These are phyloP conservation scores for Phylloscopus whistleri DNA, from an alignment of 2,113 vertebrate species.

Conservation along the genomic window DNA sequence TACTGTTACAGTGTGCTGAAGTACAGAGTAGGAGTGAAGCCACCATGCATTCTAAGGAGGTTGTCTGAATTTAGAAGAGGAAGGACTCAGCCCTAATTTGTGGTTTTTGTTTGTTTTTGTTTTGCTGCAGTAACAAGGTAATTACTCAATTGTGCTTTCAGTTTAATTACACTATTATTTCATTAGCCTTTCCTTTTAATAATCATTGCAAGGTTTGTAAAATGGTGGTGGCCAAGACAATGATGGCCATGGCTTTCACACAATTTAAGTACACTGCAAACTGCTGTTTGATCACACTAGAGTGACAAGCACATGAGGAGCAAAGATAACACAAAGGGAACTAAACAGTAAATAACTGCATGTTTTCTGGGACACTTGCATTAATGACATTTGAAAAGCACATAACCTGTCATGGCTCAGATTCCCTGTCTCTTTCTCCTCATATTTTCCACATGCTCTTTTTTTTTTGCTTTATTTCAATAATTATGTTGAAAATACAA, in stretches of 20 bases:
- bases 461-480: neutral
- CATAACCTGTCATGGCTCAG: neutral
- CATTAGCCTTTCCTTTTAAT: neutral
- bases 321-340: neutral
- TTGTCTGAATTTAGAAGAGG: neutral
- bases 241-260: neutral
- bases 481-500: constrained; percentile 3
- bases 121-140: neutral
- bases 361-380: neutral
- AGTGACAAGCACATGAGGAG: neutral
- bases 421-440: neutral
- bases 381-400: neutral
- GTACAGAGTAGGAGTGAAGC: neutral
- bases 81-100: neutral
- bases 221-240: neutral
- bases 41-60: neutral
- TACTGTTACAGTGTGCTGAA: neutral
- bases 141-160: neutral
- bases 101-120: neutral
- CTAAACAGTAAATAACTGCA: neutral
- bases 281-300: neutral
- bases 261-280: neutral
- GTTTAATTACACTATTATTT: neutral
- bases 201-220: neutral
- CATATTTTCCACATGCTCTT: neutral